Conservation (phyloP, 2,797 vertebrate genomes). For the Liparis tanakae region DNA sequence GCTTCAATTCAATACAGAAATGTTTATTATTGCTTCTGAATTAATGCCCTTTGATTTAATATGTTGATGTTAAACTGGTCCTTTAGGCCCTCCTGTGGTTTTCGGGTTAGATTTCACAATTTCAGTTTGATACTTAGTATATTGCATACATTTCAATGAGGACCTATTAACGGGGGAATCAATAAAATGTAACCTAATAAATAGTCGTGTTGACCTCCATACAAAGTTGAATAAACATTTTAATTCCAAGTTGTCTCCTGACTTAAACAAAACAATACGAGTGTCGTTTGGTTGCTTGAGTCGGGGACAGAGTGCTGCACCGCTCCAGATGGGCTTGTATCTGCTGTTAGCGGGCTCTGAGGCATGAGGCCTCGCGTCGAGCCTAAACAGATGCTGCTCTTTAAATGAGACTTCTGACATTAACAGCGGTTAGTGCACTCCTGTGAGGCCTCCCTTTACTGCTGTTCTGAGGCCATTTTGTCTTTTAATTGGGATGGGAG, state of each 20-base stretch:
- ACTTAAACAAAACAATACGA: slow-evolving; percentile 18
- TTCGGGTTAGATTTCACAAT: slow-evolving; percentile 24
- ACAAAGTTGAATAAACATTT: slow-evolving; percentile 30
- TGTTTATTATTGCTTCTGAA: slow-evolving; percentile 33
- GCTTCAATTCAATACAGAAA: slow-evolving; percentile 17
- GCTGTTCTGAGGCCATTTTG: slow-evolving; percentile 82
- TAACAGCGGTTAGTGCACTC: slow-evolving; percentile 81
- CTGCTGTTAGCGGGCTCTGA: slow-evolving; percentile 64
- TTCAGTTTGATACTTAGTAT: slow-evolving; percentile 15
- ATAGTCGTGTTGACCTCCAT: slow-evolving; percentile 17
- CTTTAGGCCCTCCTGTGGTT: slow-evolving; percentile 23
- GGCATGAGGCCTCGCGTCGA: slow-evolving; percentile 55
- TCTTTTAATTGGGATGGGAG: slow-evolving; percentile 83
- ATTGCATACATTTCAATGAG: slow-evolving; percentile 21
- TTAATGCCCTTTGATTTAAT: slow-evolving; percentile 28
- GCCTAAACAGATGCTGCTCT: slow-evolving; percentile 84
- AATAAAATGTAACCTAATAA: slow-evolving; percentile 18
- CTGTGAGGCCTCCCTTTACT: slow-evolving; percentile 83
- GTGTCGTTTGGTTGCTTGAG: slow-evolving; percentile 7
- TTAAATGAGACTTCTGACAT: slow-evolving; percentile 85
- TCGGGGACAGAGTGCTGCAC: slow-evolving; percentile 27
- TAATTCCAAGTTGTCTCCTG: slow-evolving; percentile 9
- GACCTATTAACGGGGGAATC: slow-evolving; percentile 15
- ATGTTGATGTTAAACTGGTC: slow-evolving; percentile 14
- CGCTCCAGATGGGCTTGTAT: slow-evolving; percentile 78